Conservation (phyloP, 53 echinoderm and acorn worm genomes). For the Paracentrotus lividus region DNA sequence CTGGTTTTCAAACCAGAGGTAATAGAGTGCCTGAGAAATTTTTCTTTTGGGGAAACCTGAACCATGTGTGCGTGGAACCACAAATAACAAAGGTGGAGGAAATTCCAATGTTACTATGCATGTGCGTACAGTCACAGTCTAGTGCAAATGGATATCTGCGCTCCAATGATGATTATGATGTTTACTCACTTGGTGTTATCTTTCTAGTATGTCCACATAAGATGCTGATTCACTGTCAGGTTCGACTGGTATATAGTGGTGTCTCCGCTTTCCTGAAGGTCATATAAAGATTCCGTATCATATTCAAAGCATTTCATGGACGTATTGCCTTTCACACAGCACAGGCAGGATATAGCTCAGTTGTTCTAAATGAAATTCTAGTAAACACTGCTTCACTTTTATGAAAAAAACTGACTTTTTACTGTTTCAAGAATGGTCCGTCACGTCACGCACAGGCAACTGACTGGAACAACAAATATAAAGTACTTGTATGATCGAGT, state of each 20-base stretch:
- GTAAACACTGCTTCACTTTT: background rate
- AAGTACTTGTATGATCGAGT: background rate
- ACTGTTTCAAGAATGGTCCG: background rate
- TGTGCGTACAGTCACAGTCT: background rate
- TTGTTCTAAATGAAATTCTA: background rate
- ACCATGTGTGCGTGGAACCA: slow-evolving; percentile 36
- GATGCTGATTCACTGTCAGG: slow-evolving; percentile 1
- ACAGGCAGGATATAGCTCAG: background rate
- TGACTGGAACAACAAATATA: slow-evolving; percentile 43
- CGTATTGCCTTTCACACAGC: background rate
- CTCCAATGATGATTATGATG: too few relatives aligned
- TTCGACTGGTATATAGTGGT: background rate
- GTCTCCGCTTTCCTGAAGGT: slow-evolving; percentile 16
- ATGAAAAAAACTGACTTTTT: background rate
- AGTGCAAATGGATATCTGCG: background rate
- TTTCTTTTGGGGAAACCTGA: slow-evolving; percentile 35
- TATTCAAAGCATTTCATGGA: background rate
- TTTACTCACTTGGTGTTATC: slow-evolving; percentile 5
- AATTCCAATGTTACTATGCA: background rate
- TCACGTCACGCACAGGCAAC: background rate
- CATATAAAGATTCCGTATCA: background rate
- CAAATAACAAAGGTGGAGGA: slow-evolving; percentile 36
- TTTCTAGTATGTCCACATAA: slow-evolving; percentile 20
- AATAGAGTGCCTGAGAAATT: slow-evolving; percentile 45
- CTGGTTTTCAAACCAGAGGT: slow-evolving; percentile 21